Evolutionary conservation across 1,140 invertebrate genomes (phyloP).

Genomic region (Penaeus indicus): DNA sequence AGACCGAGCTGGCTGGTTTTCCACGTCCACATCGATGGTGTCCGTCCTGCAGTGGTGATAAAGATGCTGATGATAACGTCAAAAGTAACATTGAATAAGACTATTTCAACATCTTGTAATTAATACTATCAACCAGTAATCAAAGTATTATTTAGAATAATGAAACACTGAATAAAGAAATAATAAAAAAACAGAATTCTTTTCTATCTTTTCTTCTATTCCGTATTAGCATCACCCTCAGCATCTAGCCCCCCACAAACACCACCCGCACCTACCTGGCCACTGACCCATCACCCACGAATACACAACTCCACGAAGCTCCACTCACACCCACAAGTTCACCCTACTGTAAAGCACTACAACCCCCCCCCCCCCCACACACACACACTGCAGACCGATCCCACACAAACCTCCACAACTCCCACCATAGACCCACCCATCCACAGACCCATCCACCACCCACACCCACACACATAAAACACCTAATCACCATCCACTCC

Average conservation of each 20-base stretch:
- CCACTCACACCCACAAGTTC: no score
- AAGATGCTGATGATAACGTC: neutral
- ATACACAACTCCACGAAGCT: no score
- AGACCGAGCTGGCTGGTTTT: conserved; percentile 50
- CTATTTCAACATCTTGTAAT: neutral
- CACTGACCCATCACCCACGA: no score
- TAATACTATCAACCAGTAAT: neutral
- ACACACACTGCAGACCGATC: neutral
- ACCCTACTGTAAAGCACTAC: no score
- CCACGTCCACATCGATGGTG: conserved; percentile 46
- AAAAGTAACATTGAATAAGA: neutral
- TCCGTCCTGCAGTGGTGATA: conserved; percentile 34
- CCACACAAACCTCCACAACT: no score
- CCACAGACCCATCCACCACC: neutral
- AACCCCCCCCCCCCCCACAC: no score
- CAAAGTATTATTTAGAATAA: neutral
- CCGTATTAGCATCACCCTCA: no score
- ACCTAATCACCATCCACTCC: neutral
- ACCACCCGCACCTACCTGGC: no score
- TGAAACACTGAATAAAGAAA: neutral
- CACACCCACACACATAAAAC: neutral
- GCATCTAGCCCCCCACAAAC: no score
- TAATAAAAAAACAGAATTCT: no score
- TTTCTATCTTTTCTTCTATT: no score
- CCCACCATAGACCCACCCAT: neutral